Percentiles rank a stretch among this genome's conserved stretches.
phyloP scores from a whole-genome alignment of 2,888 invertebrate genomes.

The Drosophila mimica region DNA sequence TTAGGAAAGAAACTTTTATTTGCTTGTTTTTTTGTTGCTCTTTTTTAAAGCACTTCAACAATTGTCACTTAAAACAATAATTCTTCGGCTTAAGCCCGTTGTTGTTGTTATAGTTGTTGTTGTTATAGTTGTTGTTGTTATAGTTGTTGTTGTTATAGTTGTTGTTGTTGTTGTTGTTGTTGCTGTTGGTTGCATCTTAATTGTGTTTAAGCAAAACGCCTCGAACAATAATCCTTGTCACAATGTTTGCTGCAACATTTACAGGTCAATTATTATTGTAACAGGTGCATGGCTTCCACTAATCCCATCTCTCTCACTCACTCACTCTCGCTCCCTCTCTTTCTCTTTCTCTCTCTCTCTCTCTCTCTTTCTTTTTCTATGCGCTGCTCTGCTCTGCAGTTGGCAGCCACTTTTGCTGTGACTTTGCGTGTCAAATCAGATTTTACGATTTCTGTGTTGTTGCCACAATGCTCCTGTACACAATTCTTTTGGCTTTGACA shows the following conservation, averaged over 20 bases:
- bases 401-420: slow-evolving; percentile 31
- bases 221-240: slow-evolving; percentile 33
- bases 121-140: not conserved
- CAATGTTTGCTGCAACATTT: slow-evolving; percentile 33
- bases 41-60: not conserved
- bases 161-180: slow-evolving; percentile 4
- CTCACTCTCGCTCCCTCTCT: not conserved
- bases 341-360: not conserved
- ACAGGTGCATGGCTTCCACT: slow-evolving; percentile 1
- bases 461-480: slow-evolving; percentile 39
- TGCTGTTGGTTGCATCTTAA: slow-evolving; percentile 25
- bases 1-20: not conserved
- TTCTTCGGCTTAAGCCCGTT: not conserved
- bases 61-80: no score
- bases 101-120: not conserved
- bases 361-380: not conserved
- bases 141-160: not conserved
- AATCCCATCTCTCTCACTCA: not conserved
- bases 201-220: slow-evolving; percentile 27
- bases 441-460: slow-evolving; percentile 56
- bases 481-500: slow-evolving; percentile 41
- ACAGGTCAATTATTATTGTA: slow-evolving; percentile 40
- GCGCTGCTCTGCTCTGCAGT: slow-evolving; percentile 16
- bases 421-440: slow-evolving; percentile 75
- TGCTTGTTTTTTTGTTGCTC: not conserved